phyloP scores from a whole-genome alignment of 2,888 invertebrate species.

The Acanthosepion pharaonis region DNA sequence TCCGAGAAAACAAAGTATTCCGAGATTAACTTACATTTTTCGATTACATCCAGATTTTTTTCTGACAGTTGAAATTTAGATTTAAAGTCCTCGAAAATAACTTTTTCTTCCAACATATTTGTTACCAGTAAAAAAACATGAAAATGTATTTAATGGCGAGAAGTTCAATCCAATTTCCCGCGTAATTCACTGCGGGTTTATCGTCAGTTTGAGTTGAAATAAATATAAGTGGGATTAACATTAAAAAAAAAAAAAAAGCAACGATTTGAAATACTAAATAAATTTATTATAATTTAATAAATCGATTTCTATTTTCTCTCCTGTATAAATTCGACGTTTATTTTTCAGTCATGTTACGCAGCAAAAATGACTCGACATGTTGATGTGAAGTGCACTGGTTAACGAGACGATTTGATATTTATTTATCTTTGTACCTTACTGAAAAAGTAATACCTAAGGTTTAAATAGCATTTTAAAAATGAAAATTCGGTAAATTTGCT shows the following conservation, averaged over 20 bases:
- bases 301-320: not conserved
- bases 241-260: not conserved
- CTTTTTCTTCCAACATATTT: not conserved
- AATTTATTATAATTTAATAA: not conserved
- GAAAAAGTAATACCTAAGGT: too few relatives aligned
- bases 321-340: not conserved
- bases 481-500: too few relatives aligned
- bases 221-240: too few relatives aligned
- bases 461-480: too few relatives aligned
- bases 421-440: too few relatives aligned
- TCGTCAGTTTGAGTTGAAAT: too few relatives aligned
- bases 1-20: not conserved
- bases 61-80: slow-evolving; percentile 42
- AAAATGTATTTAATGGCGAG: not conserved
- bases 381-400: too few relatives aligned
- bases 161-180: not conserved
- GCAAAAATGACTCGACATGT: too few relatives aligned
- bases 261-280: not conserved
- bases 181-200: slow-evolving; percentile 36
- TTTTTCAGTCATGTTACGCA: not conserved
- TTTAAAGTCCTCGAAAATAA: not conserved
- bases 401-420: too few relatives aligned
- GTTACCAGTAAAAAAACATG: not conserved
- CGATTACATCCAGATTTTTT: not conserved
- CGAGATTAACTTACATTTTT: slow-evolving; percentile 37